Evolutionary conservation across 2,888 invertebrate species (phyloP), one percentile per base, ranked within the genome.

Genomic region (Heteromyza rotundicornis): DNA sequence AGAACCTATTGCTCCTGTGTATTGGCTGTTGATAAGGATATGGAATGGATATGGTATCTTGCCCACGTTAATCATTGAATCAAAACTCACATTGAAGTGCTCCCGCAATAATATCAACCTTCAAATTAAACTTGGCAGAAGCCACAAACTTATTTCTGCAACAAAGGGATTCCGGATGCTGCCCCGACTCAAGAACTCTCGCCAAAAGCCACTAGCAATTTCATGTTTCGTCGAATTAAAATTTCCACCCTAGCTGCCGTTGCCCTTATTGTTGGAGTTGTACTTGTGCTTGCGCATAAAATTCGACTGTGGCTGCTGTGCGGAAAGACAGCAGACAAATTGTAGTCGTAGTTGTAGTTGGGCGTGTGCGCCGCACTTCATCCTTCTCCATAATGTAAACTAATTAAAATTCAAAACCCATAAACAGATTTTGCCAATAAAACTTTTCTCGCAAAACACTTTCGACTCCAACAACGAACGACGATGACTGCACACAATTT

Each of bases 341-440:
- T 53, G 35, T 53, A 40, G 14, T 40, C 2, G 16, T n/a, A 40
- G 16, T 10, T 3, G 10, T 40, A 40, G 40, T n/a, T 10, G 10
- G 40, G 40, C 16, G 40, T 23, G 40, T 36, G n/a, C 44, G 17
- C n/a, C 53, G 20, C 58, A 17, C 60, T 51, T 14, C n/a, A n/a
- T n/a, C n/a, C n/a, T n/a, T n/a, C 49, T 17, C 1, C 52, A 72
- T 75, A 76, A 75, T 75, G 74, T 73, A 80, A 79, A 80, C 79
- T 80, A 79, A 80, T 80, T 80, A 79, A 79, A 80, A 80, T 80
- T 80, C 79, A 80, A 79, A 79, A 78, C 73, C 80, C 78, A 80
- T 78, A 80, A 80, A 80, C 78, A 79, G 77, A 79, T 80, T 80
- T 79, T 78, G 70, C 80, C 79, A 79, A 80, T 80, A 78, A 80